phyloP scores from a whole-genome alignment of 2,888 invertebrate species.

The Charanyca ferruginea region DNA sequence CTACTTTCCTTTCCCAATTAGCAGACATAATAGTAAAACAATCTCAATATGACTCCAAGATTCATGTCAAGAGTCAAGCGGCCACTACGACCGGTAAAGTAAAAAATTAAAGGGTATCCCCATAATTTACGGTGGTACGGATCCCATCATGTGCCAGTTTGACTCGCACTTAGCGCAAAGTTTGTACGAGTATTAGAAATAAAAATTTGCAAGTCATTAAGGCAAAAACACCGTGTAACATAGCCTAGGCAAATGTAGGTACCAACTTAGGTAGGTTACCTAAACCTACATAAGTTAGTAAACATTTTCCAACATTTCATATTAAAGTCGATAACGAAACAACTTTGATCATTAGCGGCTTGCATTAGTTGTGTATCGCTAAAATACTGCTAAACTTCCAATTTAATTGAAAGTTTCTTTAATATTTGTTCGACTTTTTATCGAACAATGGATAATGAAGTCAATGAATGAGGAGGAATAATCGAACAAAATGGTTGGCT shows the following conservation, averaged over 20 bases:
- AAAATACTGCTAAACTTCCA: constrained; percentile 19
- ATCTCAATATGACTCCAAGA: too few species aligned
- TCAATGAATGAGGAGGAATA: constrained; percentile 23
- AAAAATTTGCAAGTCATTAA: not conserved
- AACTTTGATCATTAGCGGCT: constrained; percentile 52
- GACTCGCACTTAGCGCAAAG: too few species aligned
- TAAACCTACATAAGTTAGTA: not conserved
- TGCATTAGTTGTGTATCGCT: constrained; percentile 32
- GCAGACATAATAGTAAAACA: too few species aligned
- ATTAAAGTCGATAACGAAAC: constrained; percentile 21
- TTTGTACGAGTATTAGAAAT: too few species aligned
- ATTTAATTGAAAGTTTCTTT: constrained; percentile 23
- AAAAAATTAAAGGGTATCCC: too few species aligned
- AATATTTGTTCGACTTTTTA: constrained; percentile 23
- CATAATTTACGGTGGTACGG: too few species aligned
- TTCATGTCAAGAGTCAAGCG: too few species aligned
- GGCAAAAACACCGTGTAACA: not conserved
- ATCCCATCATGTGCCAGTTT: too few species aligned
- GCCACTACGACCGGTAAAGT: too few species aligned
- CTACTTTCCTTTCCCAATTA: too few species aligned
- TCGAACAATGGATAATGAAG: constrained; percentile 7
- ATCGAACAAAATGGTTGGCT: constrained; percentile 1
- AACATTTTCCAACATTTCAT: constrained; percentile 2
- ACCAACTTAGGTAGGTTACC: constrained; percentile 12
- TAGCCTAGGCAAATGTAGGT: constrained; percentile 7